A percentile compares a stretch with the other conserved stretches of the same genome.
These are phyloP conservation scores for Tangara arthus DNA, from an alignment of 2,797 vertebrate genomes.

Conservation along the genomic window DNA sequence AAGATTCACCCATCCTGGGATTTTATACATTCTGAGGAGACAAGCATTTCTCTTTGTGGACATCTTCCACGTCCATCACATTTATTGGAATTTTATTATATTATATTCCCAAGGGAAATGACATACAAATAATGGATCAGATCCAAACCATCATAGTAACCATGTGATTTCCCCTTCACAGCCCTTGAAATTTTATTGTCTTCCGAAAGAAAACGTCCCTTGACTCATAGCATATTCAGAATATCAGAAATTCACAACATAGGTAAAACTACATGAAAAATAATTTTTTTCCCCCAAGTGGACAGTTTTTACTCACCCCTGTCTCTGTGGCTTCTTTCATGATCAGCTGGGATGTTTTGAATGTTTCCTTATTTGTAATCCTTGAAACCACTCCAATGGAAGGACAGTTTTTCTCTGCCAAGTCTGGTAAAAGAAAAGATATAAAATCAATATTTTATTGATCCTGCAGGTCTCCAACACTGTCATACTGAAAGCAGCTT, in stretches of 20 bases:
- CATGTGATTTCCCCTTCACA: not conserved
- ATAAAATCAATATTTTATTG: not conserved
- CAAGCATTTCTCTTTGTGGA: not conserved
- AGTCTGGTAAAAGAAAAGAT: slow-evolving; percentile 50
- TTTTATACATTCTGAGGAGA: not conserved
- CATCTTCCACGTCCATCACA: not conserved
- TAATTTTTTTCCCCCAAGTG: fast-evolving
- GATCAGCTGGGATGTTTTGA: slow-evolving; percentile 79
- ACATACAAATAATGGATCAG: not conserved
- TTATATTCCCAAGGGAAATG: not conserved
- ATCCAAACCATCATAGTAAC: not conserved
- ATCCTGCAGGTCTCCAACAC: not conserved
- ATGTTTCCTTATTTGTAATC: slow-evolving; percentile 82
- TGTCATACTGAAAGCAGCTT: not conserved
- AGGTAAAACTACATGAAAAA: not conserved
- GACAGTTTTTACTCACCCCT: slow-evolving; percentile 66
- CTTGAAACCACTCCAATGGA: slow-evolving; percentile 85
- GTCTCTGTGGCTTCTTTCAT: slow-evolving; percentile 81
- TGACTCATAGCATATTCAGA: not conserved
- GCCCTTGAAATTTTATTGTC: not conserved
- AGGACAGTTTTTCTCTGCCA: slow-evolving; percentile 83
- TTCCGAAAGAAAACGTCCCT: not conserved
- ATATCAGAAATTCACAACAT: not conserved
- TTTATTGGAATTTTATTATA: not conserved
- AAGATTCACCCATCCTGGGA: not conserved